Conservation (phyloP, 2,888 invertebrate species). For the Acleris holmiana region DNA sequence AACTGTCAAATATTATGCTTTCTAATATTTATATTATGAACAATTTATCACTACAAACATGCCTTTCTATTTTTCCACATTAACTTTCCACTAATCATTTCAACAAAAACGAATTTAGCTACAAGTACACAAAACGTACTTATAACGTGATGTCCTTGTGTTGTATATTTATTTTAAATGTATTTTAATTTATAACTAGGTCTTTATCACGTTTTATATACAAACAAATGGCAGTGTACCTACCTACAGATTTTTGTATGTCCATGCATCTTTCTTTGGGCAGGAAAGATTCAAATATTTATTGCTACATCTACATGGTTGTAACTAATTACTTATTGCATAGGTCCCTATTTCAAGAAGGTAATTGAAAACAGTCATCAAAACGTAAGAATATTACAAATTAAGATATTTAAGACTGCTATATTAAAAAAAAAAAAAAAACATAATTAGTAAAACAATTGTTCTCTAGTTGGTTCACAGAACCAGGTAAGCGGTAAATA, state of each 20-base stretch:
- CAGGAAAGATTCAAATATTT: constrained; percentile 21
- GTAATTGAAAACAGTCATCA: not conserved
- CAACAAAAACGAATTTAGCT: constrained; percentile 10
- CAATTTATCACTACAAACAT: not conserved
- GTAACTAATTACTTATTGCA: constrained; percentile 27
- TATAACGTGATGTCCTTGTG: constrained; percentile 20
- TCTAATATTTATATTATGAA: not conserved
- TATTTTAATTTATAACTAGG: constrained; percentile 22
- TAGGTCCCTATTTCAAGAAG: constrained; percentile 16
- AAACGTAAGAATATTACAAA: too few relatives aligned
- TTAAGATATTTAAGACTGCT: too few relatives aligned
- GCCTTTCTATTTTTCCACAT: not conserved
- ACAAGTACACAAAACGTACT: constrained; percentile 11
- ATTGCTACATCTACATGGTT: constrained; percentile 22
- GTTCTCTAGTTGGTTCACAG: constrained; percentile 2
- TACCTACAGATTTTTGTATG: constrained; percentile 27
- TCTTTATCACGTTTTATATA: constrained; percentile 37
- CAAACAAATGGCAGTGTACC: constrained; percentile 34
- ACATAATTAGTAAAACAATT: constrained; percentile 7
- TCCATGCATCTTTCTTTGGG: constrained; percentile 27
- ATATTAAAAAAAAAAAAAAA: not conserved
- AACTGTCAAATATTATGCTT: not conserved
- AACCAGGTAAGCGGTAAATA: not conserved
- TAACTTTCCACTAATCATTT: constrained; percentile 16
- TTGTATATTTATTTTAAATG: constrained; percentile 18